phyloP scores from a whole-genome alignment of 2,888 invertebrate genomes.

The Volucella zonaria region DNA sequence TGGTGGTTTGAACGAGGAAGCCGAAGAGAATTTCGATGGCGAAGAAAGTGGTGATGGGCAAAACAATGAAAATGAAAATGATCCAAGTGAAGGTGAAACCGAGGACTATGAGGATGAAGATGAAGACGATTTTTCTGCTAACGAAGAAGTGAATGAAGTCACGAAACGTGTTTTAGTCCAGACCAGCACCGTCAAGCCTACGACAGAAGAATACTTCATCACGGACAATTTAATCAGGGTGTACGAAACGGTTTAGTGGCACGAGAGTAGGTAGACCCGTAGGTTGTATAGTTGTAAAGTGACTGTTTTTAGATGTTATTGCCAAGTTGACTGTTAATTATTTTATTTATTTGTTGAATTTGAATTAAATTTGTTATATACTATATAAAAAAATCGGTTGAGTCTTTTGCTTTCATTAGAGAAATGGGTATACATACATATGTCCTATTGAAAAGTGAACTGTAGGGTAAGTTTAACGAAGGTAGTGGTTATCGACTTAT shows the following conservation, averaged over 20 bases:
- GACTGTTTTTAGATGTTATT: slow-evolving; percentile 34
- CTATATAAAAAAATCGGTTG: slow-evolving; percentile 7
- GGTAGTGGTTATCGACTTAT: too few species aligned
- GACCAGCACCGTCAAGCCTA: slow-evolving; percentile 2
- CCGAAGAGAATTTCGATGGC: slow-evolving; percentile 20
- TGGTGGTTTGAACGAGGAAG: slow-evolving; percentile 18
- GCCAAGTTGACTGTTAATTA: slow-evolving; percentile 40
- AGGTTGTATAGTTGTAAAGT: slow-evolving; percentile 8
- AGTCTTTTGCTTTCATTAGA: not conserved
- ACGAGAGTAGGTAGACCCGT: too few species aligned
- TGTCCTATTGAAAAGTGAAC: too few species aligned
- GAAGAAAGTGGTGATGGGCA: slow-evolving; percentile 57
- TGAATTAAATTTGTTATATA: slow-evolving; percentile 45
- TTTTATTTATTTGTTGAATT: slow-evolving; percentile 63
- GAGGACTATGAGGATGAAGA: slow-evolving; percentile 52
- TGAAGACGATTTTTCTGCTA: not conserved
- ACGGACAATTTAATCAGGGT: slow-evolving; percentile 61
- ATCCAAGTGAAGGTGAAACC: slow-evolving; percentile 28
- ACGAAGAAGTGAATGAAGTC: slow-evolving; percentile 53
- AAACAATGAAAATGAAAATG: slow-evolving; percentile 24
- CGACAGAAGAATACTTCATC: slow-evolving; percentile 30
- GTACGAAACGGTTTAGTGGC: slow-evolving; percentile 56
- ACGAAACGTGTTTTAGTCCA: slow-evolving; percentile 30
- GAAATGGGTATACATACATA: too few species aligned
- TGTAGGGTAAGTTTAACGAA: too few species aligned